These are phyloP conservation scores for Brevimyrus niger DNA, from an alignment of 2,113 vertebrate genomes.

Conservation along the genomic window DNA sequence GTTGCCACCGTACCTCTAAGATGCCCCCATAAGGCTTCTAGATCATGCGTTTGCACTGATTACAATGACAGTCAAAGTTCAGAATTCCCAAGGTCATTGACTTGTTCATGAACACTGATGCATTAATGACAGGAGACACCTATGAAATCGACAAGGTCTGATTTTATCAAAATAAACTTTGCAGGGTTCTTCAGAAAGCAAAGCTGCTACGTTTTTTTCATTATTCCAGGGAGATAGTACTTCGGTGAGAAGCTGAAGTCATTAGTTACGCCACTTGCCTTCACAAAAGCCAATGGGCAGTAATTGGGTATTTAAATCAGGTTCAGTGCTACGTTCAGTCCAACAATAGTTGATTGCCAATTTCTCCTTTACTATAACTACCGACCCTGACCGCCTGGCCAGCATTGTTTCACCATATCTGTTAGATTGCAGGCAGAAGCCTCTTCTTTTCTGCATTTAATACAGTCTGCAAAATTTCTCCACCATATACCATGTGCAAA, in stretches of 20 bases:
- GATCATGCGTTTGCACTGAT: background rate
- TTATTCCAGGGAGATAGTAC: slow-evolving; percentile 41
- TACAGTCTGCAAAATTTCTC: background rate
- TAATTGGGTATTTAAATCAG: slow-evolving; percentile 62
- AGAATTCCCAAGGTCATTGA: background rate
- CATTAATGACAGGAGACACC: background rate
- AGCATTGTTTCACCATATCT: background rate
- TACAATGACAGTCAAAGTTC: background rate
- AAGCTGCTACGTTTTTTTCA: slow-evolving; percentile 19
- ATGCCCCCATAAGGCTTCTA: slow-evolving; percentile 13
- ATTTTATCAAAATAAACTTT: background rate
- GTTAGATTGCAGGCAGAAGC: background rate
- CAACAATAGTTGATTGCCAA: slow-evolving; percentile 54
- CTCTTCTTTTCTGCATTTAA: background rate
- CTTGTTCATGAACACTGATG: background rate
- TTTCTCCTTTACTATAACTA: slow-evolving; percentile 44
- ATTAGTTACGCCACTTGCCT: slow-evolving; percentile 47
- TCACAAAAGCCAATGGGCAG: slow-evolving; percentile 38
- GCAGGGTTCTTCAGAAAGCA: background rate
- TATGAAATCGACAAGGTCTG: background rate
- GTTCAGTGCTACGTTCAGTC: slow-evolving; percentile 60
- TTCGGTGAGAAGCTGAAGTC: slow-evolving; percentile 52
- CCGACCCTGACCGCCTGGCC: background rate
- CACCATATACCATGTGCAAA: background rate
- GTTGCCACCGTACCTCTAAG: slow-evolving; percentile 28